Conservation (phyloP, 2,888 invertebrate species). For the Ethmia dodecea region DNA sequence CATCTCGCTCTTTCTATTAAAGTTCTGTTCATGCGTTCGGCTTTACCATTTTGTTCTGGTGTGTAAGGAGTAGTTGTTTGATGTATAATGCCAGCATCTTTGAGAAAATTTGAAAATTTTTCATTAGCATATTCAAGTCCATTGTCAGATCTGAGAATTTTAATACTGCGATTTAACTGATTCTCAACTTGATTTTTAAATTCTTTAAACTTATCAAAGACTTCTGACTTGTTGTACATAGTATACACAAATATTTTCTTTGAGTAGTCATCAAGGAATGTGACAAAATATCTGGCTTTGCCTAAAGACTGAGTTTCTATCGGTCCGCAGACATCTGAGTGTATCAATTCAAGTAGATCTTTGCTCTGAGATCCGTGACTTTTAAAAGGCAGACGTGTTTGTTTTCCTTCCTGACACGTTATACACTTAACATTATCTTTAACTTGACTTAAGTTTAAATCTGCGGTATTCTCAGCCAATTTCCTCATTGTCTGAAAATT, state of each 20-base stretch:
- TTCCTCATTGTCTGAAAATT: neutral
- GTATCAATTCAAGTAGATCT: neutral
- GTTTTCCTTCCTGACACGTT: neutral
- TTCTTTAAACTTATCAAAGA: no score
- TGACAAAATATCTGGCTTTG: slow-evolving; percentile 1
- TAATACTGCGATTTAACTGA: no score
- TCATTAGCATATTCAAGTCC: slow-evolving; percentile 1
- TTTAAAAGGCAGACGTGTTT: neutral
- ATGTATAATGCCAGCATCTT: neutral
- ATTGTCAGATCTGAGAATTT: slow-evolving; percentile 1
- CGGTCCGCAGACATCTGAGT: slow-evolving; percentile 1
- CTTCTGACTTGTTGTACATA: neutral
- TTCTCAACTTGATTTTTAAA: no score
- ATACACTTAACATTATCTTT: neutral
- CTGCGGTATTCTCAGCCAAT: neutral
- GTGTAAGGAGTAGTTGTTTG: slow-evolving; percentile 2
- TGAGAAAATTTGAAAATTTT: neutral
- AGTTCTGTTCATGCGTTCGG: neutral
- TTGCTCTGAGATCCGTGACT: no score
- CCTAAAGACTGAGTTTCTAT: neutral
- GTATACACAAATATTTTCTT: neutral
- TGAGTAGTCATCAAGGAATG: neutral
- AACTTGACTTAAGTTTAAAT: neutral
- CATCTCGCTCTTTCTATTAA: slow-evolving; percentile 1
- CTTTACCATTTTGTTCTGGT: slow-evolving; percentile 2